phyloP scores from a whole-genome alignment of 2,888 invertebrate species.

The Athripsodes cinereus region DNA sequence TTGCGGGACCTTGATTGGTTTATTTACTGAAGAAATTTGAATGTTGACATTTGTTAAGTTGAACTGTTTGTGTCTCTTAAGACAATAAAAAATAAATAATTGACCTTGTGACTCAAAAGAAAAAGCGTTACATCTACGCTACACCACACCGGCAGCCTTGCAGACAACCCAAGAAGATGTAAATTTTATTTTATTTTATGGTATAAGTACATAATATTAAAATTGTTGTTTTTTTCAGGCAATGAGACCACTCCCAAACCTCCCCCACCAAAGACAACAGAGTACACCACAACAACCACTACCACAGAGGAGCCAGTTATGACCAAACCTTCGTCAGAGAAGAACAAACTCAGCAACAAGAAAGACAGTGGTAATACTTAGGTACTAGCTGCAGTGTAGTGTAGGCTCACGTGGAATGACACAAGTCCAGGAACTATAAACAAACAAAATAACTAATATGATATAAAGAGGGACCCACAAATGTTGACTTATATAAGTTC shows the following conservation, averaged over 20 bases:
- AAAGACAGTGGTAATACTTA: constrained; percentile 54
- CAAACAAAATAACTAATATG: too few species aligned
- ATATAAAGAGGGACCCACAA: neutral
- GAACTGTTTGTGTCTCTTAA: too few species aligned
- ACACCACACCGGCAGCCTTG: too few species aligned
- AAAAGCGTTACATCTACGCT: too few species aligned
- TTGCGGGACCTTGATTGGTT: too few species aligned
- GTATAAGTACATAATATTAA: too few species aligned
- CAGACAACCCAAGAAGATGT: too few species aligned
- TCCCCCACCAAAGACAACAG: constrained; percentile 5
- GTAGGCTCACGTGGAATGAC: neutral
- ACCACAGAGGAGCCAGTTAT: constrained; percentile 7
- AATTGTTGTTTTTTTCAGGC: constrained; percentile 15
- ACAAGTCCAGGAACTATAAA: neutral
- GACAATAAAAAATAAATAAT: too few species aligned
- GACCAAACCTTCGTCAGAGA: constrained; percentile 5
- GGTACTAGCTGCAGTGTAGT: constrained; percentile 20
- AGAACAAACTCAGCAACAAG: constrained; percentile 38
- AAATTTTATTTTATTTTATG: too few species aligned
- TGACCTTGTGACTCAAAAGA: too few species aligned
- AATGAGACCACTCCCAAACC: constrained; percentile 21
- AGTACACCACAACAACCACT: neutral
- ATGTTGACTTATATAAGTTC: neutral
- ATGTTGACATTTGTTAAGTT: too few species aligned
- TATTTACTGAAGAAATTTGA: too few species aligned